Conservation (phyloP, 2,113 vertebrate genomes). For the Lethenteron reissneri region DNA sequence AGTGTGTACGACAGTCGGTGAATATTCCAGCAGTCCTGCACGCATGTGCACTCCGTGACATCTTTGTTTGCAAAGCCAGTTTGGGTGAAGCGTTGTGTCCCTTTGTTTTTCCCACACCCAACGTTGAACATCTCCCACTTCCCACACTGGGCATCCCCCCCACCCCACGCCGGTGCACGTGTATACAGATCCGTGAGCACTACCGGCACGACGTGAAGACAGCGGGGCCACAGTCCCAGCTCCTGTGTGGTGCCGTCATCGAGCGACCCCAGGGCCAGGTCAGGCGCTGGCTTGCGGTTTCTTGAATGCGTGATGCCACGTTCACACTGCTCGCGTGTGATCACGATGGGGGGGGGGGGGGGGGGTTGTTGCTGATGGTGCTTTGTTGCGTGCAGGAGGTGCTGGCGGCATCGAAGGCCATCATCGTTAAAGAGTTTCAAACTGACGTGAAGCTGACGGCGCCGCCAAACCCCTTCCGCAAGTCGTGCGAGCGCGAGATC, state of each 20-base stretch:
- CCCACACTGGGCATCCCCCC: background rate
- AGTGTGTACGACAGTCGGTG: no score
- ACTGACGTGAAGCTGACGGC: conserved; percentile 22
- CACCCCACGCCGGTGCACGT: background rate
- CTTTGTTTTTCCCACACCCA: background rate
- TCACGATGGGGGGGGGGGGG: background rate
- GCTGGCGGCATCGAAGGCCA: conserved; percentile 21
- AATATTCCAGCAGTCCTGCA: no score
- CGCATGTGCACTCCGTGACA: no score
- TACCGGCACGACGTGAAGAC: conserved; percentile 91
- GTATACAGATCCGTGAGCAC: conserved; percentile 51
- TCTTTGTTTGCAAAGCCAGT: no score
- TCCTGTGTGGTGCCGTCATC: conserved; percentile 60
- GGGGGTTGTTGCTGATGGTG: background rate
- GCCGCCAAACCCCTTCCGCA: conserved; percentile 74
- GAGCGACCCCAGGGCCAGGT: conserved; percentile 60
- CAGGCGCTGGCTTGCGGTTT: conserved; percentile 9
- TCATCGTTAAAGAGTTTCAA: conserved; percentile 17
- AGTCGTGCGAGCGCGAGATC: conserved; percentile 79
- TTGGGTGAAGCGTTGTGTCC: no score
- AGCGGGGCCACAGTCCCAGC: conserved; percentile 72
- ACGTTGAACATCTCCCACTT: conserved; percentile 7
- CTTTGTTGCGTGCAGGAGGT: conserved; percentile 48
- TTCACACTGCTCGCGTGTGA: background rate
- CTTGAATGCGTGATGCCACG: background rate